These are phyloP conservation scores for Enteromius thamalakanensis DNA, from an alignment of 2,797 vertebrate genomes.

Conservation along the genomic window DNA sequence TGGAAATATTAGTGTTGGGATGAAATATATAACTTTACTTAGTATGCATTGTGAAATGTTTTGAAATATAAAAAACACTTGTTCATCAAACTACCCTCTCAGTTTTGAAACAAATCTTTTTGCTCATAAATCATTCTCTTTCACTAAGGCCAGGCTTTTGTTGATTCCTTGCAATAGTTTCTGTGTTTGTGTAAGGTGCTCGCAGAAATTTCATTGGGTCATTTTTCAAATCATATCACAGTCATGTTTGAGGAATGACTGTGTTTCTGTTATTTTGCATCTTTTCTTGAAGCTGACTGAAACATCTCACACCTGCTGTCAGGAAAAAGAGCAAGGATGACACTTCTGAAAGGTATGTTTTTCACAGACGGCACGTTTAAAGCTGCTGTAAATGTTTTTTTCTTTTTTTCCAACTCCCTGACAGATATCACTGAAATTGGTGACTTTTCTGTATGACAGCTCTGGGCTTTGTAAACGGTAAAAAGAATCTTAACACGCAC, in stretches of 20 bases:
- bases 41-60: neutral
- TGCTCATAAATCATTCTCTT: slow-evolving; percentile 30
- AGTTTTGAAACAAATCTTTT: slow-evolving; percentile 18
- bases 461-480: neutral
- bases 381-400: neutral
- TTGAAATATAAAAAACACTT: neutral
- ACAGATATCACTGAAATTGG: neutral
- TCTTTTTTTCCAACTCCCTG: neutral
- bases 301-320: slow-evolving; percentile 2
- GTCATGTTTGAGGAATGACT: slow-evolving; percentile 22
- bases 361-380: neutral
- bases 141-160: neutral
- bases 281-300: slow-evolving; percentile 20
- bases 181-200: slow-evolving; percentile 22
- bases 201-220: slow-evolving; percentile 16
- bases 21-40: neutral
- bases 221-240: slow-evolving; percentile 32
- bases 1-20: slow-evolving; percentile 10
- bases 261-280: slow-evolving; percentile 1
- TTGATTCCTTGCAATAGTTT: slow-evolving; percentile 5
- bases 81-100: neutral
- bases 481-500: neutral
- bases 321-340: neutral
- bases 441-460: slow-evolving; percentile 17
- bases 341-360: neutral